Base-by-base conservation (phyloP, 2,113 vertebrate genomes). In the Agapornis roseicollis region DNA sequence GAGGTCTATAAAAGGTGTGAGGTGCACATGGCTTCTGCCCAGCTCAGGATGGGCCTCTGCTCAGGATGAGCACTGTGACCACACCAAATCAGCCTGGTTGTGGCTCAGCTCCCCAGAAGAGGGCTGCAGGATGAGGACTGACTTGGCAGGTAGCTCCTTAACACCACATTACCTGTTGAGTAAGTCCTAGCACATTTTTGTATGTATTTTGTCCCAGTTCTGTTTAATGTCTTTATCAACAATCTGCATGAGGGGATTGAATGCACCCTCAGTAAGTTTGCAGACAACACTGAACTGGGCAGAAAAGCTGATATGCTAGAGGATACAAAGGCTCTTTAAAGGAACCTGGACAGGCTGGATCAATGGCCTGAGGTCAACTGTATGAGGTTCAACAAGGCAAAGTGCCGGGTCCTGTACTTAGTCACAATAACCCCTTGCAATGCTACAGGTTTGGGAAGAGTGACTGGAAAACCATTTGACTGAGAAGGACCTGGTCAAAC, bases 11-110 rank as follows among this genome's bases (percentile, higher is more conserved):
- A 88, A 69, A 52, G 35, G 41, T 1, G 1, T 73, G 37, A 61
- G 15, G 53, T 1, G 1, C 33, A 8, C 25, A 17, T 0, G 0
- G 63, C 68, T 80, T n/a, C 58, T 27, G 23, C 81, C 39, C 61
- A 44, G 70, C 35, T 10, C 33, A 42, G 46, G 60, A n/a, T 17
- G 7, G 17, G 37, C 2, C 0, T 28, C 58, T 80, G 46, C 60
- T 60, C 3, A 2, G n/a, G 69, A 39, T 64, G 17, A 64, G 31
- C 19, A 11, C 29, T 50, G 23, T 7, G 42, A 27, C 28, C 27
- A 16, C 39, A 50, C 22, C 33, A 49, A 24, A 91, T 12, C 28
- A 80, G 28, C 31, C 39, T 27, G 41, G 20, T 8, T 39, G 12
- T 3, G 18, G n/a, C 28, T 68, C 44, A 56, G 33, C 6, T 58